These are phyloP conservation scores for Carposina sasakii DNA, from an alignment of 1,140 invertebrate species.

Conservation along the genomic window DNA sequence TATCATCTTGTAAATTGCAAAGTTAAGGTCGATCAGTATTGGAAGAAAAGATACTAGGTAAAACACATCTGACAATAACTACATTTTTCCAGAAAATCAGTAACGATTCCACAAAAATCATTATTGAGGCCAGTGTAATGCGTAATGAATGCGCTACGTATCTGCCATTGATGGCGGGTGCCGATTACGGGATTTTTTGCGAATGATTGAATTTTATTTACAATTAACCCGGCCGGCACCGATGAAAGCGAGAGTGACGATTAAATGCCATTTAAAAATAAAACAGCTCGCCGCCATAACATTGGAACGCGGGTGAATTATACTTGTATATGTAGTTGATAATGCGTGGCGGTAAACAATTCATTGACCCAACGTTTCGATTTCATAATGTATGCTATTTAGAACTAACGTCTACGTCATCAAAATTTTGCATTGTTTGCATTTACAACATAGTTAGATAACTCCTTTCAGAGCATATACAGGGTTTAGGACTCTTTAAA, in stretches of 20 bases:
- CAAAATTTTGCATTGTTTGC: too few species aligned
- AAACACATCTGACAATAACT: too few species aligned
- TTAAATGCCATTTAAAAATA: slow-evolving; percentile 72
- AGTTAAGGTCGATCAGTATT: too few species aligned
- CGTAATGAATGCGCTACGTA: slow-evolving; percentile 53
- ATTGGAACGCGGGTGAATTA: slow-evolving; percentile 47
- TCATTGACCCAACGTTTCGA: neutral
- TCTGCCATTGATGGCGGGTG: slow-evolving; percentile 65
- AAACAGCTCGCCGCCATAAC: slow-evolving; percentile 60
- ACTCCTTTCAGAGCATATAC: too few species aligned
- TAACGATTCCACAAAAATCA: too few species aligned
- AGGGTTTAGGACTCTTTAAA: too few species aligned
- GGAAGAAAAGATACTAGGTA: too few species aligned
- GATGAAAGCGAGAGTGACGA: slow-evolving; percentile 66
- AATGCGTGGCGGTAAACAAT: neutral
- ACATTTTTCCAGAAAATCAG: too few species aligned
- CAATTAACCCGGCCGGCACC: slow-evolving; percentile 66
- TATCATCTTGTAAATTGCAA: too few species aligned
- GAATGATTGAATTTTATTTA: slow-evolving; percentile 73
- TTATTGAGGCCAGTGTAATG: slow-evolving; percentile 5
- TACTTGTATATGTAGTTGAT: slow-evolving; percentile 18
- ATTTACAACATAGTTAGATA: too few species aligned
- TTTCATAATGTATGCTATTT: too few species aligned
- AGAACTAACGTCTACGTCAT: too few species aligned
- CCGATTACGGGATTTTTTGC: slow-evolving; percentile 69